Conservation (phyloP, 2,888 invertebrate species). For the Noctuana brunneofusca region DNA sequence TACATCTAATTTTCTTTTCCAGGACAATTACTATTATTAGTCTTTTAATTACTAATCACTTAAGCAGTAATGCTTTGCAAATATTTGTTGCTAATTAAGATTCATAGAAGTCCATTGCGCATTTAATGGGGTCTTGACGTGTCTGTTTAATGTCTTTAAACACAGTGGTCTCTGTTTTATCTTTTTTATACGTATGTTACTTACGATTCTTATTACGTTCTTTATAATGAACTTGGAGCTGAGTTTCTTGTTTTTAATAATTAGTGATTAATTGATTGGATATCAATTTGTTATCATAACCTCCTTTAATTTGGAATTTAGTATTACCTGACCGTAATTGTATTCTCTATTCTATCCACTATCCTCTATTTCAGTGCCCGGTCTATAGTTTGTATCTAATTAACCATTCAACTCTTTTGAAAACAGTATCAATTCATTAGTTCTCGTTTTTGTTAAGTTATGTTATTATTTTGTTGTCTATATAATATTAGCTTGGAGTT, state of each 20-base stretch:
- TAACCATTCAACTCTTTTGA: no score
- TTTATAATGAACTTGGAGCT: neutral
- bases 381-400: no score
- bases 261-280: no score
- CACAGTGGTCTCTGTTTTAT: constrained; percentile 11
- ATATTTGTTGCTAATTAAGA: constrained; percentile 17
- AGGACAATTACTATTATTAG: neutral
- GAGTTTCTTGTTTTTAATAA: neutral
- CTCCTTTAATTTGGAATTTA: no score
- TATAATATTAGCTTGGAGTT: neutral
- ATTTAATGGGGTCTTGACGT: constrained; percentile 13
- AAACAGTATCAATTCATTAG: no score
- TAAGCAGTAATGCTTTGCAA: constrained; percentile 1
- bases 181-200: constrained; percentile 6
- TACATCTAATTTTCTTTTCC: neutral
- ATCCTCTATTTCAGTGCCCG: no score
- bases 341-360: no score
- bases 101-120: constrained; percentile 16
- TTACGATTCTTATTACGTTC: constrained; percentile 2
- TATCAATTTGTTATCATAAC: no score
- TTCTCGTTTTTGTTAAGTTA: no score
- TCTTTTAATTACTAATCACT: no score
- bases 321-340: no score
- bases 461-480: neutral
- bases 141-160: constrained; percentile 20